Percentiles rank a stretch among this genome's conserved stretches.
Evolutionary conservation across 2,797 vertebrate genomes (phyloP).

Genomic region (Scyliorhinus canicula): DNA sequence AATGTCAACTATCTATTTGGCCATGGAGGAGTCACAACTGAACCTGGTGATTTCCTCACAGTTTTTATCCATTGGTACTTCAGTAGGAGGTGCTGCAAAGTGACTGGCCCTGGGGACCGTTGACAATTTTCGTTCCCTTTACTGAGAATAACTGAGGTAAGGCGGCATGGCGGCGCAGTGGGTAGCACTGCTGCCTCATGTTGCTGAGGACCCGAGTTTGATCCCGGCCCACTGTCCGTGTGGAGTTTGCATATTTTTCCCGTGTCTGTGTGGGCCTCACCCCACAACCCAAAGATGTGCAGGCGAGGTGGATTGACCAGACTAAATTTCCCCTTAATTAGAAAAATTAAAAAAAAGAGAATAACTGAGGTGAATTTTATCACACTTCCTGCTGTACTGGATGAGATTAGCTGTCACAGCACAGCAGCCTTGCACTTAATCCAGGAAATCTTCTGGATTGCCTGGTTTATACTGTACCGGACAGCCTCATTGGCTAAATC

Average conservation of each 20-base stretch:
- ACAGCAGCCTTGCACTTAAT: neutral
- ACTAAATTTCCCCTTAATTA: no score
- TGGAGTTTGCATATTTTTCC: no score
- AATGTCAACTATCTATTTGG: neutral
- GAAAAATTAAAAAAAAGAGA: no score
- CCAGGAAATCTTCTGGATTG: neutral
- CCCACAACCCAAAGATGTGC: no score
- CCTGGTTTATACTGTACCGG: neutral
- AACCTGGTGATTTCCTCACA: neutral
- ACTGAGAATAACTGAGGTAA: neutral
- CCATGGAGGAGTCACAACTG: neutral
- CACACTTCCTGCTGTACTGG: neutral
- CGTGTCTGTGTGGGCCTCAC: no score
- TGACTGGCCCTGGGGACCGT: neutral
- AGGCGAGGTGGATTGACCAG: no score
- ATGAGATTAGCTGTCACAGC: neutral
- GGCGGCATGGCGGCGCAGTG: no score
- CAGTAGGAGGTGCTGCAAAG: neutral
- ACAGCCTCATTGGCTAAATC: neutral
- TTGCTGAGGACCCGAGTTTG: no score
- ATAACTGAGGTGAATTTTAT: no score
- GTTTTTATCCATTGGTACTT: neutral
- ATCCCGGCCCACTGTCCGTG: no score
- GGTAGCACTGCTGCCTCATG: no score
- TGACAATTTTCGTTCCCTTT: neutral